These are phyloP conservation scores for Drosophila stalkeri DNA, from an alignment of 2,888 invertebrate genomes.

Conservation along the genomic window DNA sequence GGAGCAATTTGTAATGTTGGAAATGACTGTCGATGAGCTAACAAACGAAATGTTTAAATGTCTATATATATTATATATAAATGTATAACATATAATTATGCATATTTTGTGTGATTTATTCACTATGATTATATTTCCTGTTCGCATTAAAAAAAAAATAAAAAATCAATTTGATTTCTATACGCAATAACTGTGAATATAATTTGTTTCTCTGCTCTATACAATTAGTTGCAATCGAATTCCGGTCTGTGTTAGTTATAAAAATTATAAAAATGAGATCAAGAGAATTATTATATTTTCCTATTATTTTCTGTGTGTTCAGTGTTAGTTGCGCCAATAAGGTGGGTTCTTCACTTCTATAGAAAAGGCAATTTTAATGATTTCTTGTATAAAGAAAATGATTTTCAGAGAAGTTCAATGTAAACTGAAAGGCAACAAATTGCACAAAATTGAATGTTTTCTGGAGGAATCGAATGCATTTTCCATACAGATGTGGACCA, in stretches of 20 bases:
- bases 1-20: background rate
- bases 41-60: too few species aligned
- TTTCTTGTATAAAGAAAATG: conserved; percentile 5
- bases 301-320: background rate
- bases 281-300: background rate
- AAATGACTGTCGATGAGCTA: background rate
- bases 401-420: conserved; percentile 23
- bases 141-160: background rate
- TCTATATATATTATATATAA: too few species aligned
- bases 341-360: background rate
- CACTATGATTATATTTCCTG: background rate
- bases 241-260: background rate
- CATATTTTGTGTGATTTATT: background rate
- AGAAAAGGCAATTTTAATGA: background rate
- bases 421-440: background rate
- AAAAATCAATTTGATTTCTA: background rate
- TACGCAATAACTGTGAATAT: background rate
- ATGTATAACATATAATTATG: background rate
- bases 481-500: conserved; percentile 9
- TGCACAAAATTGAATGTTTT: conserved; percentile 32
- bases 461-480: background rate
- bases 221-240: background rate
- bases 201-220: background rate
- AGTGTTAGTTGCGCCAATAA: background rate
- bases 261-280: background rate